Conservation (phyloP, 2,113 vertebrate species). For the Gadus macrocephalus region DNA sequence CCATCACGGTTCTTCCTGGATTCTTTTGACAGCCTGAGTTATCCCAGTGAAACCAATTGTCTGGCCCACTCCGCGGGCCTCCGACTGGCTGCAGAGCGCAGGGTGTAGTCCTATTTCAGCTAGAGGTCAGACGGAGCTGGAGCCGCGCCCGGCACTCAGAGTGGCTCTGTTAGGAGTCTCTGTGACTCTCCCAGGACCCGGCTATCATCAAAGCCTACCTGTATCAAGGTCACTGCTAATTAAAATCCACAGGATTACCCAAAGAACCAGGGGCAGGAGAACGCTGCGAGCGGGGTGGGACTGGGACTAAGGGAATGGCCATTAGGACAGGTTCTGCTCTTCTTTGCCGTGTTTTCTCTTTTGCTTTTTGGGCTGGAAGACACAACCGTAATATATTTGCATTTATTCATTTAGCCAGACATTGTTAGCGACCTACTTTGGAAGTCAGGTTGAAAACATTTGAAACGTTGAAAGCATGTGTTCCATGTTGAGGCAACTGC, state of each 20-base stretch:
- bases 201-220: slow-evolving; percentile 41
- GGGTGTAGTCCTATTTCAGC: slow-evolving; percentile 26
- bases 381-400: too few relatives aligned
- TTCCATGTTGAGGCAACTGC: too few relatives aligned
- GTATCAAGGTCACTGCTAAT: slow-evolving; percentile 56
- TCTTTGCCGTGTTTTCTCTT: too few relatives aligned
- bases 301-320: slow-evolving; percentile 19
- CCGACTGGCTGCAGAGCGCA: slow-evolving; percentile 14
- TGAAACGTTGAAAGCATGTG: too few relatives aligned
- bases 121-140: slow-evolving; percentile 45
- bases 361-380: too few relatives aligned
- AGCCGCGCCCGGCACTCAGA: slow-evolving; percentile 25
- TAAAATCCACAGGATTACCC: slow-evolving; percentile 43
- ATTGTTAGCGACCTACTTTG: too few relatives aligned
- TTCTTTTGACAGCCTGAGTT: background rate
- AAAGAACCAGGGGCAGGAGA: slow-evolving; percentile 20
- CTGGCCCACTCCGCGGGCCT: background rate
- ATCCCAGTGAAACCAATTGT: background rate
- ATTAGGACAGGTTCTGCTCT: background rate
- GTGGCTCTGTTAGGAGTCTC: slow-evolving; percentile 28
- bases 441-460: too few relatives aligned
- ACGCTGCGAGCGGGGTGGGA: slow-evolving; percentile 33
- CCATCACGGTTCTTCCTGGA: background rate
- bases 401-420: too few relatives aligned
- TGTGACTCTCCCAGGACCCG: slow-evolving; percentile 31